phyloP scores from a whole-genome alignment of 2,888 invertebrate genomes.

The Idaea biselata region DNA sequence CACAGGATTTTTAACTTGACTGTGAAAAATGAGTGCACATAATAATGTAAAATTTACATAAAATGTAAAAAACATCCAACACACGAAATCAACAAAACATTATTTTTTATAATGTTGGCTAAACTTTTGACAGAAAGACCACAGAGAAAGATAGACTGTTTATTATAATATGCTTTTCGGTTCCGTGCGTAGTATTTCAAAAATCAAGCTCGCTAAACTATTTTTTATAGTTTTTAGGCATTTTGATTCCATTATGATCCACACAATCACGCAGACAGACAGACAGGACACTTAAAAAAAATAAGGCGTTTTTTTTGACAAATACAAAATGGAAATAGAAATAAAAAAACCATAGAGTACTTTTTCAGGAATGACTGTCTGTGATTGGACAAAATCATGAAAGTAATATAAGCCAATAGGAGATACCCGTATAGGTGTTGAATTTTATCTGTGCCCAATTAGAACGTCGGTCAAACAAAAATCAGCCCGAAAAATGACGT shows the following conservation, averaged over 20 bases:
- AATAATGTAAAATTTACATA: background rate
- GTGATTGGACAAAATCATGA: background rate
- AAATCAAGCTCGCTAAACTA: no score
- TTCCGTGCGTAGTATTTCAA: no score
- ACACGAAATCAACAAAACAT: background rate
- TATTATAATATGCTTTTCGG: no score
- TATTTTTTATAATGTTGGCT: background rate
- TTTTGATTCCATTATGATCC: no score
- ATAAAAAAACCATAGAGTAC: no score
- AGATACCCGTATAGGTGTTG: background rate
- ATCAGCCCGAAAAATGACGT: constrained; percentile 32
- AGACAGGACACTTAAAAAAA: no score
- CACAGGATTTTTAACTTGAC: background rate
- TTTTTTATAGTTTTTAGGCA: no score
- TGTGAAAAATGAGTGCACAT: background rate
- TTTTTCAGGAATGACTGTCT: background rate
- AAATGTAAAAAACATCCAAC: background rate
- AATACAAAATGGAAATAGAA: no score
- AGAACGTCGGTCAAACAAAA: constrained; percentile 14
- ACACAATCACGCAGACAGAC: no score
- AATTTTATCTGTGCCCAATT: background rate
- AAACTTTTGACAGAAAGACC: background rate
- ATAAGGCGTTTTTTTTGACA: no score
- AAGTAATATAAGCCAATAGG: background rate
- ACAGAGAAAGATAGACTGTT: background rate